Percentiles rank a stretch among this genome's conserved stretches.
Conservation (phyloP, 2,888 invertebrate genomes). For the Lepetodrilus schrolli region DNA sequence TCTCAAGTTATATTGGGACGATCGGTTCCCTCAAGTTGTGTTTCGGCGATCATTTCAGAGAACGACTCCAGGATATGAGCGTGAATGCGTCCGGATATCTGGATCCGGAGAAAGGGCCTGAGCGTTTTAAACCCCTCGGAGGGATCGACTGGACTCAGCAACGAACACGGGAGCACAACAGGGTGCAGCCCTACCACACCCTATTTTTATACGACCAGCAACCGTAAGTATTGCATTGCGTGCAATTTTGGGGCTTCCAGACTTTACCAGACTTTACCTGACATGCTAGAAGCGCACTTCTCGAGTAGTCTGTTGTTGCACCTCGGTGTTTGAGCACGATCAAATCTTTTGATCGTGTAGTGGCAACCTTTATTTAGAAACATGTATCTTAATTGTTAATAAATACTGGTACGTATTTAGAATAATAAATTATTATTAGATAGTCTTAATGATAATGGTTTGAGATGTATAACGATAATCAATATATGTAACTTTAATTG, state of each 20-base stretch:
- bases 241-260: not conserved
- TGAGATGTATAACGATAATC: too few relatives aligned
- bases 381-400: too few relatives aligned
- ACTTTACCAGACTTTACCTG: not conserved
- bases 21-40: too few relatives aligned
- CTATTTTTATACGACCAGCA: constrained; percentile 43
- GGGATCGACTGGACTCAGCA: constrained; percentile 46
- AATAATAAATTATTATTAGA: too few relatives aligned
- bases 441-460: too few relatives aligned
- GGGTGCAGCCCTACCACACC: constrained; percentile 50
- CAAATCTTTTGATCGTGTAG: too few relatives aligned
- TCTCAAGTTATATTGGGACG: too few relatives aligned
- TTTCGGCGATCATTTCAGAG: constrained; percentile 52
- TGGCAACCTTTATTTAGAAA: too few relatives aligned
- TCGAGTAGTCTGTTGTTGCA: not conserved
- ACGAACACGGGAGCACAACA: constrained; percentile 49
- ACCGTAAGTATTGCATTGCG: not conserved
- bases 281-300: not conserved
- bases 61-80: constrained; percentile 57
- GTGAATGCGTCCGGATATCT: constrained; percentile 63
- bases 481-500: too few relatives aligned
- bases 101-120: constrained; percentile 62
- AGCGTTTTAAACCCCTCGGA: constrained; percentile 51
- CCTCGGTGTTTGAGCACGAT: too few relatives aligned
- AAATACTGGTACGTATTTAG: too few relatives aligned